Percentiles rank a stretch among this genome's conserved stretches.
phyloP scores from a whole-genome alignment of 2,888 invertebrate species.

The Pyrrhosoma nymphula region DNA sequence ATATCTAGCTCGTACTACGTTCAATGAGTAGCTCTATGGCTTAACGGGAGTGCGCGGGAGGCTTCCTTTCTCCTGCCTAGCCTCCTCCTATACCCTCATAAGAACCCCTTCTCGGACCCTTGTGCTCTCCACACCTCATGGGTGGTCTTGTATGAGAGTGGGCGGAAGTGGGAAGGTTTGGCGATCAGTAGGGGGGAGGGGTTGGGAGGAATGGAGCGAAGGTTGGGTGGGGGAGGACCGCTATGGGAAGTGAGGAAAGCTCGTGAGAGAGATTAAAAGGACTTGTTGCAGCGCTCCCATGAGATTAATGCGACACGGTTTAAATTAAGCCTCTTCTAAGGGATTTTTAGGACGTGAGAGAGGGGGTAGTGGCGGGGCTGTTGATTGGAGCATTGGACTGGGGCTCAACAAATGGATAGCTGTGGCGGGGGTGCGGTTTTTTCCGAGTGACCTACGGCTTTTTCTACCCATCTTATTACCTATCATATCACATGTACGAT shows the following conservation, averaged over 20 bases:
- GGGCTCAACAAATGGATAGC: not conserved
- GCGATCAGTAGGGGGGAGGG: not conserved
- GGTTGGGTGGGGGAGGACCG: not conserved
- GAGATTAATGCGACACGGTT: constrained; percentile 16
- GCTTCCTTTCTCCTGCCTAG: not conserved
- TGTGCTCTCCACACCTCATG: not conserved
- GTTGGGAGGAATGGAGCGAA: not conserved
- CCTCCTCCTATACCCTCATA: not conserved
- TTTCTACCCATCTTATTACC: too few relatives aligned
- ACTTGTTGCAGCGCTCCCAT: constrained; percentile 58
- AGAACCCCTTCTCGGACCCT: not conserved
- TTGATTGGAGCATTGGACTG: constrained; percentile 6
- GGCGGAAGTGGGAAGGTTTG: not conserved
- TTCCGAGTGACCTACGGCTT: not conserved
- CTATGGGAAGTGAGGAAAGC: too few relatives aligned
- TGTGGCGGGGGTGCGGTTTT: not conserved
- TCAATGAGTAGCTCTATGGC: too few relatives aligned
- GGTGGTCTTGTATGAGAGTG: not conserved
- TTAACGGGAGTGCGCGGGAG: too few relatives aligned
- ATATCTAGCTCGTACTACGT: too few relatives aligned
- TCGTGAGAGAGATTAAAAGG: constrained; percentile 52
- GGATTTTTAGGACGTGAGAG: not conserved
- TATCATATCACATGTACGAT: too few relatives aligned
- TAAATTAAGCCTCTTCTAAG: constrained; percentile 26
- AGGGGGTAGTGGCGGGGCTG: not conserved